Conservation (phyloP, 2,113 vertebrate genomes). For the Tetraodon nigroviridis region DNA sequence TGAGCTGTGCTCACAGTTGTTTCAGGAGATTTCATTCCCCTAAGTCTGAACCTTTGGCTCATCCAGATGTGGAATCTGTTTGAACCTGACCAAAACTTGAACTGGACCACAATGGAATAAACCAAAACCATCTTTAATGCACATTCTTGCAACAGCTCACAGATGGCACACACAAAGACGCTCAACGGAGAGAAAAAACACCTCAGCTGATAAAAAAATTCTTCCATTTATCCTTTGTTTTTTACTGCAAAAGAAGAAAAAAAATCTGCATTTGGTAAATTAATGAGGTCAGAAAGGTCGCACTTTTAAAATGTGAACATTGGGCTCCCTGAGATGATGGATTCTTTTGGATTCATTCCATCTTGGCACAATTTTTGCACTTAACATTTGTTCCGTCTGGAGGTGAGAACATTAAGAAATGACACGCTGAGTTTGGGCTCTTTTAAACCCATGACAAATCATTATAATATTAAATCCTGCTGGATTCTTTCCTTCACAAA, state of each 20-base stretch:
- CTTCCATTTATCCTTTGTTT: not conserved
- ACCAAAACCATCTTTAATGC: constrained; percentile 9
- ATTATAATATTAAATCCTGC: constrained; percentile 9
- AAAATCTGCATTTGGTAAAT: constrained; percentile 47
- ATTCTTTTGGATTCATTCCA: constrained; percentile 58
- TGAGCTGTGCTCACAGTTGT: too few relatives aligned
- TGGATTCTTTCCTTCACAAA: too few relatives aligned
- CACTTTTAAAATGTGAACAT: constrained; percentile 44
- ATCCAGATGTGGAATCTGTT: not conserved
- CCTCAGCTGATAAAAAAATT: not conserved
- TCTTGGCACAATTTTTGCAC: constrained; percentile 58
- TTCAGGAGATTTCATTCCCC: too few relatives aligned
- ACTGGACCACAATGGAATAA: not conserved
- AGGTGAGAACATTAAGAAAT: constrained; percentile 63
- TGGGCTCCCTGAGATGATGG: constrained; percentile 54
- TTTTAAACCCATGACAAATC: constrained; percentile 28
- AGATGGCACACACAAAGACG: constrained; percentile 16
- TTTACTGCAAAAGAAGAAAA: not conserved
- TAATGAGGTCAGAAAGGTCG: constrained; percentile 66
- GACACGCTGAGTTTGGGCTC: constrained; percentile 58
- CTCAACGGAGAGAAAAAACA: not conserved
- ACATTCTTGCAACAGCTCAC: not conserved
- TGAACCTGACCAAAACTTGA: constrained; percentile 1
- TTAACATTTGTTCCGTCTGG: constrained; percentile 62
- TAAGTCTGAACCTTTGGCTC: too few relatives aligned